These are phyloP conservation scores for Falcunculus frontatus DNA, from an alignment of 2,113 vertebrate genomes.

Conservation along the genomic window DNA sequence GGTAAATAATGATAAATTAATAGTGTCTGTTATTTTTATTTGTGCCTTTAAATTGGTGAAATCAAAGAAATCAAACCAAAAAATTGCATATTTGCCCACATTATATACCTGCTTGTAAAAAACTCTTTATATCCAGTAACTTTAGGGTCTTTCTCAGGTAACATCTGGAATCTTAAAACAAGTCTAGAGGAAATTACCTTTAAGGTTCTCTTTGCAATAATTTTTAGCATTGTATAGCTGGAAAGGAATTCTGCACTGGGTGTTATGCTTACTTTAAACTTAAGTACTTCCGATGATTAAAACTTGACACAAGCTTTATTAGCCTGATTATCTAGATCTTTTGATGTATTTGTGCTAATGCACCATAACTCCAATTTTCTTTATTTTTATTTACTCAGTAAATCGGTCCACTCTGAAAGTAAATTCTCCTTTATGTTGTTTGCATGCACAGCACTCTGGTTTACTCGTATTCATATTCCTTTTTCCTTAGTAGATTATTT, in stretches of 20 bases:
- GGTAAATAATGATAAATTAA: neutral
- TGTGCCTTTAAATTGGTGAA: neutral
- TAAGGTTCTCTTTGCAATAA: neutral
- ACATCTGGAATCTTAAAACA: neutral
- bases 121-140: neutral
- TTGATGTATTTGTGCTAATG: neutral
- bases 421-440: neutral
- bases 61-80: neutral
- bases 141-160: neutral
- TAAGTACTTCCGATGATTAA: neutral
- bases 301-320: neutral
- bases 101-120: neutral
- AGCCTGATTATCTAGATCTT: neutral
- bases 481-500: neutral
- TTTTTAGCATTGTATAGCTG: neutral
- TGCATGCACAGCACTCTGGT: neutral
- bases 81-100: neutral
- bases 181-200: neutral
- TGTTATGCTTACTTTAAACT: neutral
- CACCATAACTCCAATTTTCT: neutral
- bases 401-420: neutral
- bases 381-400: neutral
- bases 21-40: neutral
- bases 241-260: neutral
- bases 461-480: neutral